Evolutionary conservation across 2,888 invertebrate genomes (phyloP).

Genomic region (Pyrrhia umbra): DNA sequence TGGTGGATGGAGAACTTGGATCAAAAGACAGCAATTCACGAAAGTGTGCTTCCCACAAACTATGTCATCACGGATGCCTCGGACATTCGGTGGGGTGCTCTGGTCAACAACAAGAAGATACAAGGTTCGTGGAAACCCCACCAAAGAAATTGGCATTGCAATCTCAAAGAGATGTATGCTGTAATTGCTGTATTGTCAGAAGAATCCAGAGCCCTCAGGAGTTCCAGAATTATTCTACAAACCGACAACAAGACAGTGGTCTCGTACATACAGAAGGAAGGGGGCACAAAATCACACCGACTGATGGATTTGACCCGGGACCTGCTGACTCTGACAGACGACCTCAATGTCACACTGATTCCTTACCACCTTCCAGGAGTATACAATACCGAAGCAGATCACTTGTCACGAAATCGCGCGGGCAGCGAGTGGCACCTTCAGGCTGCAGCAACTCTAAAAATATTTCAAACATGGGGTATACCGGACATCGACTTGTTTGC

Average conservation of each 20-base stretch:
- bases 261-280: constrained; percentile 57
- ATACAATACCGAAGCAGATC: constrained; percentile 54
- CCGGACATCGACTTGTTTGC: constrained; percentile 59
- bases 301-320: neutral
- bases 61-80: constrained; percentile 4
- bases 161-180: constrained; percentile 50
- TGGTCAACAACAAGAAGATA: neutral
- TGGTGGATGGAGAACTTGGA: neutral
- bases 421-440: constrained; percentile 53
- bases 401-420: constrained; percentile 35
- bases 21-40: neutral
- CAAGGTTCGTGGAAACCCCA: constrained; percentile 16
- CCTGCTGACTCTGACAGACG: constrained; percentile 31
- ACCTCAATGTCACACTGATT: constrained; percentile 31
- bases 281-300: constrained; percentile 49
- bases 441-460: constrained; percentile 20
- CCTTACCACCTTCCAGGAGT: constrained; percentile 54
- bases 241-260: constrained; percentile 59
- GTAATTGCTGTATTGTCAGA: constrained; percentile 32
- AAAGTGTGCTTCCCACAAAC: neutral
- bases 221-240: constrained; percentile 45
- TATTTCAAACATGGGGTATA: constrained; percentile 50
- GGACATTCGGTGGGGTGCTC: constrained; percentile 1
- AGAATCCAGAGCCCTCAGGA: neutral
- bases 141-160: constrained; percentile 42